phyloP scores from a whole-genome alignment of 2,797 vertebrate genomes.

The Mareca penelope region DNA sequence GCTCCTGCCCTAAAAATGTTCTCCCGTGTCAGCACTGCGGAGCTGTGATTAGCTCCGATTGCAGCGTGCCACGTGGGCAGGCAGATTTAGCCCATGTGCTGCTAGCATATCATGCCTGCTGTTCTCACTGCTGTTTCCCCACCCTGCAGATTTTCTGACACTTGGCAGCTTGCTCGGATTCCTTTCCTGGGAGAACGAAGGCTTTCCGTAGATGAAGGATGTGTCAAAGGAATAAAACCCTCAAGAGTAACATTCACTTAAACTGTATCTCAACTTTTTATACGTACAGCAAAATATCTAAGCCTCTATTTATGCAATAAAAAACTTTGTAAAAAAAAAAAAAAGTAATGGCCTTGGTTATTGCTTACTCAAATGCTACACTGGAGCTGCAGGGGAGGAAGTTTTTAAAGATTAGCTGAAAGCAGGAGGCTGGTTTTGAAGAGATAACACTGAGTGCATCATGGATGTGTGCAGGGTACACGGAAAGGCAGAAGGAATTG shows the following conservation, averaged over 20 bases:
- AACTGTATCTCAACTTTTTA: neutral
- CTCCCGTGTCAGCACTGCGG: neutral
- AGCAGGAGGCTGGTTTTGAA: neutral
- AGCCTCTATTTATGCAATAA: conserved; percentile 59
- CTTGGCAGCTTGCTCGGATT: conserved; percentile 28
- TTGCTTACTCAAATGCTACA: neutral
- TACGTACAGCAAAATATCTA: neutral
- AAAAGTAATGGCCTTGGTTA: neutral
- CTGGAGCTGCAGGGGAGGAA: neutral
- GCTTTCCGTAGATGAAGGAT: neutral
- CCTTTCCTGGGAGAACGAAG: neutral
- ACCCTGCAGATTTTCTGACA: conserved; percentile 32
- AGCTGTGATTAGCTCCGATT: neutral
- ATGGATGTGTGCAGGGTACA: neutral
- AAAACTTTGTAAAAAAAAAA: conserved; percentile 8
- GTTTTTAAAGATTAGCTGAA: neutral
- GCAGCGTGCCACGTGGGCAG: neutral
- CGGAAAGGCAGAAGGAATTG: neutral
- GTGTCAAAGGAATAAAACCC: conserved; percentile 16
- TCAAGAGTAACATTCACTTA: neutral
- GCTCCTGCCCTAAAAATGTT: neutral
- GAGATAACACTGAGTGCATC: neutral
- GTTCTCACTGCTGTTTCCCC: conserved; percentile 26
- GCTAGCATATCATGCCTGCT: neutral
- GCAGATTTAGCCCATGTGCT: neutral